Evolutionary conservation across 2,113 vertebrate genomes (phyloP).

Genomic region (Leucosticte australis): DNA sequence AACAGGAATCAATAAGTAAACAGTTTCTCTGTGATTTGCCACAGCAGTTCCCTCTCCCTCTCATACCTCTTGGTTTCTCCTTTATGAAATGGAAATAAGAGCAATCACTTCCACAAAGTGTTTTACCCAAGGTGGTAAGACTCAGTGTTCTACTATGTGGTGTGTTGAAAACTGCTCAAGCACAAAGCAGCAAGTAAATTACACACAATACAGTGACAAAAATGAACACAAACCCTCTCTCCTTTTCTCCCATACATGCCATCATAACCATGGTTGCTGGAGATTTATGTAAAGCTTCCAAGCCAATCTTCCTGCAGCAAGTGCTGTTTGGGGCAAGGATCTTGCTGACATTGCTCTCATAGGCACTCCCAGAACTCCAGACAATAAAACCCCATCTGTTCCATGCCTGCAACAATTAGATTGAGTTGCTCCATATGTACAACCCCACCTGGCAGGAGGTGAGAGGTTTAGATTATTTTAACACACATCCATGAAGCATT

Average conservation of each 20-base stretch:
- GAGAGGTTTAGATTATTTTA: conserved; percentile 7
- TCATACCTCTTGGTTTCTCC: neutral
- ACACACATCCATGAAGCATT: neutral
- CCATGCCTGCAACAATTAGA: conserved; percentile 8
- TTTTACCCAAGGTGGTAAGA: neutral
- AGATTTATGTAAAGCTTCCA: neutral
- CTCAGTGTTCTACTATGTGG: neutral
- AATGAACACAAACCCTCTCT: neutral
- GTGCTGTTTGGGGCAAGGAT: conserved; percentile 11
- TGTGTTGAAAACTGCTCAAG: neutral
- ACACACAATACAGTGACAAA: neutral
- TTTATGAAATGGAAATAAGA: neutral
- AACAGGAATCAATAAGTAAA: neutral
- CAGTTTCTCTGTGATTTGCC: neutral
- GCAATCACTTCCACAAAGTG: neutral
- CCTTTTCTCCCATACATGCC: neutral
- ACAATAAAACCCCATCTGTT: conserved; percentile 56
- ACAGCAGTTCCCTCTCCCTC: neutral
- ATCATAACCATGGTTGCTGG: neutral
- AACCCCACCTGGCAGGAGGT: conserved; percentile 10
- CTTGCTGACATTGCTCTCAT: conserved; percentile 1
- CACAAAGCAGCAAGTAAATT: neutral
- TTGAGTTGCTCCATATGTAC: neutral
- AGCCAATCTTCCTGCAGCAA: neutral
- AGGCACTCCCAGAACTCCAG: neutral